phyloP scores from a whole-genome alignment of 2,797 vertebrate genomes.

The Trachurus trachurus region DNA sequence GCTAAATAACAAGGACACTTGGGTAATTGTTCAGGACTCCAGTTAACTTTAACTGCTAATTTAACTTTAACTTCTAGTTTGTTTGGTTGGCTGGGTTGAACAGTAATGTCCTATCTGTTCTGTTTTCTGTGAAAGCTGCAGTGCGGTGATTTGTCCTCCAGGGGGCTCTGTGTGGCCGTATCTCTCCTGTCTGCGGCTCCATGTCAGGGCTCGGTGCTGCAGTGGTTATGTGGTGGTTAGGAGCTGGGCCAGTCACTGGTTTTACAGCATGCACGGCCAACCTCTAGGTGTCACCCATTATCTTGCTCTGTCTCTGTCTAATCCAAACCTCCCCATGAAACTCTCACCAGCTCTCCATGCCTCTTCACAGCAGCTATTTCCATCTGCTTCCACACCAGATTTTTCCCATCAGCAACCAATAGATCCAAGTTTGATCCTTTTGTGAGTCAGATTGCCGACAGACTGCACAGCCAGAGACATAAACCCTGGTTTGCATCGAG shows the following conservation, averaged over 20 bases:
- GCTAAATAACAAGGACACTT: no score
- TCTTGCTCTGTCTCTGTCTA: slow-evolving; percentile 32
- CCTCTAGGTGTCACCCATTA: slow-evolving; percentile 76
- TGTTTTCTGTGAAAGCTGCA: slow-evolving; percentile 36
- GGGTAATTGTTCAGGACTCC: no score
- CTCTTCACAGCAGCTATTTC: slow-evolving; percentile 28
- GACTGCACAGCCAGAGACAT: slow-evolving; percentile 14
- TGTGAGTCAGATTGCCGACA: slow-evolving; percentile 26
- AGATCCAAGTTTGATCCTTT: slow-evolving; percentile 26
- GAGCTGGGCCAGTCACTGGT: slow-evolving; percentile 24
- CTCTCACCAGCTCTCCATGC: not conserved
- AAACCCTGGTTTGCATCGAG: slow-evolving; percentile 12
- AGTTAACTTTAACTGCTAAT: no score
- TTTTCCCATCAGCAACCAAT: slow-evolving; percentile 30
- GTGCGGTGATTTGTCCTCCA: slow-evolving; percentile 45
- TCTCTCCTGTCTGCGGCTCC: slow-evolving; percentile 12
- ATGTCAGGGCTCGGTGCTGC: not conserved
- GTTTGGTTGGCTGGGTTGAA: not conserved
- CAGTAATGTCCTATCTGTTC: not conserved
- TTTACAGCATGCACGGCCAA: slow-evolving; percentile 55
- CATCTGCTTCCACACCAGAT: slow-evolving; percentile 37
- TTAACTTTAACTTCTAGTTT: not conserved
- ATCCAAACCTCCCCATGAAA: slow-evolving; percentile 9
- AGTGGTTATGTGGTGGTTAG: slow-evolving; percentile 7
- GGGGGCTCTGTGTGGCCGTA: slow-evolving; percentile 67